Conservation (phyloP, 2,888 invertebrate genomes). For the Ephialtes manifestator region DNA sequence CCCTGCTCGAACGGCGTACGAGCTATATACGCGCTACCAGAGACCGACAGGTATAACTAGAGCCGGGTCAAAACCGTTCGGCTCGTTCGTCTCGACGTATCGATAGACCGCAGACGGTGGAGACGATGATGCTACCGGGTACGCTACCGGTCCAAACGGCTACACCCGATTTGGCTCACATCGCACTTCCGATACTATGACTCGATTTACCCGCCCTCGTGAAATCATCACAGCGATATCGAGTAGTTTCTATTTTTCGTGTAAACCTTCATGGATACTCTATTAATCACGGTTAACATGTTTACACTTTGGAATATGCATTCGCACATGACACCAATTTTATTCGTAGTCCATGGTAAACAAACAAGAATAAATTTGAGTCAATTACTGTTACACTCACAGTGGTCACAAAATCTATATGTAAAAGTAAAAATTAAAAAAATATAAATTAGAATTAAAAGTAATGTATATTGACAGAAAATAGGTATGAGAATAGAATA, state of each 20-base stretch:
- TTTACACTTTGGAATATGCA: not conserved
- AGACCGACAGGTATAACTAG: slow-evolving; percentile 82
- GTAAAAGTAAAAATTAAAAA: not conserved
- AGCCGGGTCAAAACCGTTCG: slow-evolving; percentile 80
- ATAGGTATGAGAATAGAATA: not conserved
- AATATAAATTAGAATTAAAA: too few relatives aligned
- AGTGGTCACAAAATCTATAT: not conserved
- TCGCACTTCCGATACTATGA: slow-evolving; percentile 35
- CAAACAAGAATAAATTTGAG: not conserved
- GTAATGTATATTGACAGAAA: too few relatives aligned
- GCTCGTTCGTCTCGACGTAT: slow-evolving; percentile 77
- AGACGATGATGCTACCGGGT: slow-evolving; percentile 35
- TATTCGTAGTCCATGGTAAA: not conserved
- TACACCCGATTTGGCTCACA: slow-evolving; percentile 44
- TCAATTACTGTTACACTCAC: not conserved
- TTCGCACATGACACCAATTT: not conserved
- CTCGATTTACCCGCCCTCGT: slow-evolving; percentile 38
- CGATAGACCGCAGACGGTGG: slow-evolving; percentile 62
- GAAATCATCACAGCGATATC: not conserved
- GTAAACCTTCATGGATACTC: not conserved
- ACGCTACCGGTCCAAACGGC: slow-evolving; percentile 25
- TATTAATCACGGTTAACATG: not conserved
- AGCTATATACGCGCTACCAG: slow-evolving; percentile 74
- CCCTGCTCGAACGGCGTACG: slow-evolving; percentile 49
- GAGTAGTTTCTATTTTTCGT: slow-evolving; percentile 28